These are phyloP conservation scores for Mythimna ferrago DNA, from an alignment of 2,888 invertebrate genomes.

Conservation along the genomic window DNA sequence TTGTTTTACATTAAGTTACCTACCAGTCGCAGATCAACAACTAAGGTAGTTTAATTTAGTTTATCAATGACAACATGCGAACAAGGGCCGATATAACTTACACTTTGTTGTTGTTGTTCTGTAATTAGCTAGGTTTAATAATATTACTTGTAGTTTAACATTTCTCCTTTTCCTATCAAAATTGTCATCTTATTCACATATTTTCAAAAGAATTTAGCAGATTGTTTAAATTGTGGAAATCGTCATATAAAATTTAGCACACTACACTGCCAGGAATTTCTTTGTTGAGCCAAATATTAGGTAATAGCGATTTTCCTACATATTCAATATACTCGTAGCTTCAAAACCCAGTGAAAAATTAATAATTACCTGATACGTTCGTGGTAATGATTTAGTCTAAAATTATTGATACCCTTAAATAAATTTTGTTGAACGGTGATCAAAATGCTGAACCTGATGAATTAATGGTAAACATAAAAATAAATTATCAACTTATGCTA, in stretches of 20 bases:
- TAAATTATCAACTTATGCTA: conserved; percentile 49
- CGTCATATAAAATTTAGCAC: neutral
- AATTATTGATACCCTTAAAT: neutral
- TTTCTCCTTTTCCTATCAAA: neutral
- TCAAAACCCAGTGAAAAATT: neutral
- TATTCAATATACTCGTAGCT: conserved; percentile 2
- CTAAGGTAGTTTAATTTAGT: neutral
- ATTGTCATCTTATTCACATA: neutral
- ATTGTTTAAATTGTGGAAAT: neutral
- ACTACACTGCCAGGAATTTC: neutral
- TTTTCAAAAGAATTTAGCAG: neutral
- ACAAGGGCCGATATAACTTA: neutral
- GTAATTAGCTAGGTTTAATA: neutral
- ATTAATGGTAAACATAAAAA: conserved; percentile 46
- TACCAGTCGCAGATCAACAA: neutral
- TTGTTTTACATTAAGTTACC: neutral
- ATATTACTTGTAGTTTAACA: neutral
- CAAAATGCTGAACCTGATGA: conserved; percentile 49
- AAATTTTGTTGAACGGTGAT: conserved; percentile 39
- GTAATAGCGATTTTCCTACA: conserved; percentile 3
- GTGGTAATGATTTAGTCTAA: neutral
- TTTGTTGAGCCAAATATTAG: neutral
- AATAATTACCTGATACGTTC: conserved; percentile 31
- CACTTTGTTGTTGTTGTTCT: neutral
- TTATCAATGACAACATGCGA: neutral